Conservation (phyloP, 2,888 invertebrate species). For the Pinctada fucata region DNA sequence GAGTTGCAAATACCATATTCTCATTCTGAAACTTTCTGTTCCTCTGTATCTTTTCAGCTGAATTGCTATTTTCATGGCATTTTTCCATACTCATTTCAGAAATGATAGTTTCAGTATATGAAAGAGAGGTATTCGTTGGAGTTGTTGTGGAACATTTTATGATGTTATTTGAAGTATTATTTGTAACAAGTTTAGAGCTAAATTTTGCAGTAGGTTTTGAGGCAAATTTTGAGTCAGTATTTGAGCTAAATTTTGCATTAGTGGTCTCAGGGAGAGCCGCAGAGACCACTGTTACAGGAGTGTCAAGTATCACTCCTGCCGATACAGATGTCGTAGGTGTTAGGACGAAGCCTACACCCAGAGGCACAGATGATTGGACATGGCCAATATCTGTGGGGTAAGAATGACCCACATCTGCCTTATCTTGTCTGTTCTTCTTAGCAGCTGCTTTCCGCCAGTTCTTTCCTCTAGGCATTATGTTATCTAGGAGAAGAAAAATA, state of each 20-base stretch:
- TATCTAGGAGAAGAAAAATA: constrained; percentile 3
- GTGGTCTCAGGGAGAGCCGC: constrained; percentile 20
- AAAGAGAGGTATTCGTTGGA: not conserved
- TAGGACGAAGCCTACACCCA: constrained; percentile 4
- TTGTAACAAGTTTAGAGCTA: not conserved
- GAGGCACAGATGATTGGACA: constrained; percentile 1
- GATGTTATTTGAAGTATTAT: not conserved
- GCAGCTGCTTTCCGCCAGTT: not conserved
- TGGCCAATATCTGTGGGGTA: constrained; percentile 6
- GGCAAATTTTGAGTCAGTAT: not conserved
- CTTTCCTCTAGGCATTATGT: constrained; percentile 3
- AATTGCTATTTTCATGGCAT: too few relatives aligned
- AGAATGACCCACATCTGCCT: constrained; percentile 2
- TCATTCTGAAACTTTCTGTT: too few relatives aligned
- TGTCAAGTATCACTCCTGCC: not conserved
- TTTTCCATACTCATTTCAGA: too few relatives aligned
- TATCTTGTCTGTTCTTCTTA: not conserved
- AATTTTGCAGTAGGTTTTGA: too few relatives aligned
- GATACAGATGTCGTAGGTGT: constrained; percentile 2
- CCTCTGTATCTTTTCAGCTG: too few relatives aligned
- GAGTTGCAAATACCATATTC: too few relatives aligned
- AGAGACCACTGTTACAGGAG: constrained; percentile 18
- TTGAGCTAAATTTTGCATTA: not conserved
- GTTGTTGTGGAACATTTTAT: not conserved
- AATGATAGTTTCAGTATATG: not conserved